Conservation (phyloP, 1,140 invertebrate species). For the Caerostris extrusa region DNA sequence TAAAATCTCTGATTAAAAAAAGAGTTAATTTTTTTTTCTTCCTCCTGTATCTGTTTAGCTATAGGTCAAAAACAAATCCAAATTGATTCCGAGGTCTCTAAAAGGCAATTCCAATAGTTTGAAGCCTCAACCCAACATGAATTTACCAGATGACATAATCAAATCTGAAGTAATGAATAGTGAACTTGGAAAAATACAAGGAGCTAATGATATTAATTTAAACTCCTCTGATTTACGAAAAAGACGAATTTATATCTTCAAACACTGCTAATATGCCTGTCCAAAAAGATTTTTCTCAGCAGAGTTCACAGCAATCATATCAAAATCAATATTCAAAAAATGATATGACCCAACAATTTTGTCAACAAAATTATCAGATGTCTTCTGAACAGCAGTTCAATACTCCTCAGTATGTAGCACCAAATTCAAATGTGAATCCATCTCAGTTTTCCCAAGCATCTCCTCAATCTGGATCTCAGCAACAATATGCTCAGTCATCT, state of each 20-base stretch:
- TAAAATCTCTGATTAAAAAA: too few relatives aligned
- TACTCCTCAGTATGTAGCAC: not conserved
- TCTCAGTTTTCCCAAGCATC: slow-evolving; percentile 38
- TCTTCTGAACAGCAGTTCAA: slow-evolving; percentile 1
- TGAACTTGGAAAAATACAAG: slow-evolving; percentile 31
- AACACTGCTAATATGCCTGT: not conserved
- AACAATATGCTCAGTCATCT: slow-evolving; percentile 54
- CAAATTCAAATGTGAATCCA: not conserved
- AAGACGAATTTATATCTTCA: slow-evolving; percentile 42
- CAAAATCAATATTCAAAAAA: slow-evolving; percentile 60
- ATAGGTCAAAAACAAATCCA: slow-evolving; percentile 38
- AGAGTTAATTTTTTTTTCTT: too few relatives aligned
- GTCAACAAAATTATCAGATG: slow-evolving; percentile 50
- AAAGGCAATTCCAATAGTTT: slow-evolving; percentile 42
- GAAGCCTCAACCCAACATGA: slow-evolving; percentile 37
- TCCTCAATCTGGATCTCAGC: slow-evolving; percentile 40
- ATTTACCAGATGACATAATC: not conserved
- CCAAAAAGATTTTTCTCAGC: slow-evolving; percentile 59
- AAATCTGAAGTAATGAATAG: slow-evolving; percentile 6
- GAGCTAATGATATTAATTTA: slow-evolving; percentile 36
- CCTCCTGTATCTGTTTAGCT: not conserved
- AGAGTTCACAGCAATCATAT: slow-evolving; percentile 43
- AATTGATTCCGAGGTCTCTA: slow-evolving; percentile 32
- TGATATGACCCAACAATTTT: not conserved
- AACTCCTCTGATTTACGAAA: slow-evolving; percentile 11